phyloP scores from a whole-genome alignment of 2,797 vertebrate species.

The Cuculus canorus region DNA sequence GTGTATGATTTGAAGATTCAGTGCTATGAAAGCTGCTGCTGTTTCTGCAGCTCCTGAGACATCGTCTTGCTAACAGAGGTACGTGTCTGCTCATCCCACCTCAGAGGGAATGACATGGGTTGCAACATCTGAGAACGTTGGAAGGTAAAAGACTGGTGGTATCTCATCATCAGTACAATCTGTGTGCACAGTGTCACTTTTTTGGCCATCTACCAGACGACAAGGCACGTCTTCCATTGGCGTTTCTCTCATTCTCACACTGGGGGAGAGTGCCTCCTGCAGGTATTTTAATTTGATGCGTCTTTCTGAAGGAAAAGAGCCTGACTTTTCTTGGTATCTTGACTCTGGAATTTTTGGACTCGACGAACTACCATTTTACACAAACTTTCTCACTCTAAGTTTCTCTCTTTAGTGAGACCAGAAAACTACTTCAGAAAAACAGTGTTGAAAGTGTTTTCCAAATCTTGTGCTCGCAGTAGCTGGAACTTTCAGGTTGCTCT shows the following conservation, averaged over 20 bases:
- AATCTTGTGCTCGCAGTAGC: neutral
- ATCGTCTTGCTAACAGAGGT: neutral
- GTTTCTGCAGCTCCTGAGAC: neutral
- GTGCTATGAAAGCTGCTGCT: neutral
- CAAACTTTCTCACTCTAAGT: neutral
- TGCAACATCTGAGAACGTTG: neutral
- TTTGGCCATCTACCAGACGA: neutral
- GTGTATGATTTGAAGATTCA: neutral
- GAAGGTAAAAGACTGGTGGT: neutral
- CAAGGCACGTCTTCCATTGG: neutral
- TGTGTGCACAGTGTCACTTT: neutral
- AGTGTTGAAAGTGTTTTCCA: neutral
- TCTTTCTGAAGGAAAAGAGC: neutral
- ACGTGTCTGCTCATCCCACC: neutral
- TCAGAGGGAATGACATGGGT: neutral
- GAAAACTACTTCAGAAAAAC: neutral
- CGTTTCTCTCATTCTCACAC: too few relatives aligned
- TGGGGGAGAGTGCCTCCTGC: neutral
- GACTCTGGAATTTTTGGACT: neutral
- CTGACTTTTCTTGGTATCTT: neutral
- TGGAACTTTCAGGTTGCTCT: neutral
- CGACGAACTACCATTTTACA: neutral
- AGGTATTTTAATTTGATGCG: neutral
- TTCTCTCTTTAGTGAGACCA: neutral
- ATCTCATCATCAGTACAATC: neutral